These are phyloP conservation scores for Lontra canadensis DNA, from an alignment of 2,113 vertebrate species.

Conservation along the genomic window DNA sequence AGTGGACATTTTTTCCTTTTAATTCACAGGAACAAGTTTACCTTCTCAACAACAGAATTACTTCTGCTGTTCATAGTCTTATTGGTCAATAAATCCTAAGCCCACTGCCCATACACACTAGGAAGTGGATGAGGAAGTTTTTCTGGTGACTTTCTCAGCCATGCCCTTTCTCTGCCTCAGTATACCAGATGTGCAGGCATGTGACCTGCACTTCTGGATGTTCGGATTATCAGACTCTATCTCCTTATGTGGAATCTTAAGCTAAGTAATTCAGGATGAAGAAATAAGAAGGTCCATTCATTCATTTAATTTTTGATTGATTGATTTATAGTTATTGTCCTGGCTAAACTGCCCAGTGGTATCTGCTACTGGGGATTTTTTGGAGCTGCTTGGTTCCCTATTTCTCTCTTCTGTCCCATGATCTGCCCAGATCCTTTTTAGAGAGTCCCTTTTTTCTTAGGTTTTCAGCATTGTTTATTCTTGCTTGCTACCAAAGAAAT, in stretches of 20 bases:
- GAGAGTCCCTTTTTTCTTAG: not conserved
- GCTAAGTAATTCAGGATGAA: not conserved
- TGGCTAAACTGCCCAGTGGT: not conserved
- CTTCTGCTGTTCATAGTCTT: not conserved
- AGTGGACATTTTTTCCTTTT: not conserved
- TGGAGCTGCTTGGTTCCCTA: not conserved
- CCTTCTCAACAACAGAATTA: not conserved
- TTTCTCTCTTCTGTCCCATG: not conserved
- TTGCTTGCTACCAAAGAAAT: not conserved
- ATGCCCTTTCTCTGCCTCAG: not conserved
- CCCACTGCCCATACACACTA: accelerated
- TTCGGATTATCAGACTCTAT: not conserved
- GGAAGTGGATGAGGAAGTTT: not conserved
- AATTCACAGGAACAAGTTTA: not conserved
- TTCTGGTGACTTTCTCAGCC: not conserved
- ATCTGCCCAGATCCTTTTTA: not conserved
- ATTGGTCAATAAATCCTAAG: not conserved
- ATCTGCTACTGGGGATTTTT: not conserved
- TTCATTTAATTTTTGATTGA: no score
- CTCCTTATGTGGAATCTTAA: not conserved
- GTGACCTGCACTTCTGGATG: not conserved
- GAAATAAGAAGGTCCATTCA: no score
- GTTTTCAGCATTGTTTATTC: not conserved
- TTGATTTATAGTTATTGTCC: not conserved
- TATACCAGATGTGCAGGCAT: not conserved